Conservation (phyloP, 2,113 vertebrate species). For the Neodontobutis hainanensis region DNA sequence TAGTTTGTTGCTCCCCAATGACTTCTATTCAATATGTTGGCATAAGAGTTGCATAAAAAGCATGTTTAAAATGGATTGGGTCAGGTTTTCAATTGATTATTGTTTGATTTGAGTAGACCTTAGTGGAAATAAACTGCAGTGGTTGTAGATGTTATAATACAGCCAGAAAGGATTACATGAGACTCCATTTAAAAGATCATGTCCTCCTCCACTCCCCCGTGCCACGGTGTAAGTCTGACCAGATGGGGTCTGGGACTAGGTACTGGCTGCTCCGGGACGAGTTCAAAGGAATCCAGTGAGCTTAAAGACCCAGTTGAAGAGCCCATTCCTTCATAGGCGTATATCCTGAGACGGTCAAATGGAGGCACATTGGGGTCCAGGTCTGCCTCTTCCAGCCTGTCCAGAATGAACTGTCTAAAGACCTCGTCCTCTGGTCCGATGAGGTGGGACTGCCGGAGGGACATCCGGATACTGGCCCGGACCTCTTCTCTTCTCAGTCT, state of each 20-base stretch:
- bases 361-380: slow-evolving; percentile 83
- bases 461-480: slow-evolving; percentile 80
- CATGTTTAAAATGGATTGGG: too few species aligned
- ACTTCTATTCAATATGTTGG: too few species aligned
- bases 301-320: slow-evolving; percentile 89
- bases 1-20: too few species aligned
- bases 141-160: not conserved
- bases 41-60: too few species aligned
- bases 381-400: slow-evolving; percentile 88
- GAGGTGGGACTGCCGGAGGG: slow-evolving; percentile 85
- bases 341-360: slow-evolving; percentile 86
- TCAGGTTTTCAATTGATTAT: too few species aligned
- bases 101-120: too few species aligned
- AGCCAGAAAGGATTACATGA: not conserved
- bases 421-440: slow-evolving; percentile 86
- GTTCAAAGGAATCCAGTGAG: slow-evolving; percentile 82
- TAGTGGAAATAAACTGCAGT: too few species aligned
- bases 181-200: slow-evolving; percentile 65
- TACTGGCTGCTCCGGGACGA: slow-evolving; percentile 65
- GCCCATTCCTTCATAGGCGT: slow-evolving; percentile 86
- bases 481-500: slow-evolving; percentile 70
- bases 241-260: slow-evolving; percentile 70
- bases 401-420: slow-evolving; percentile 88
- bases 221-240: slow-evolving; percentile 78
- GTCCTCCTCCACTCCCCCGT: slow-evolving; percentile 63